Evolutionary conservation across 1,140 invertebrate species (phyloP).

Genomic region (Littorina saxatilis): DNA sequence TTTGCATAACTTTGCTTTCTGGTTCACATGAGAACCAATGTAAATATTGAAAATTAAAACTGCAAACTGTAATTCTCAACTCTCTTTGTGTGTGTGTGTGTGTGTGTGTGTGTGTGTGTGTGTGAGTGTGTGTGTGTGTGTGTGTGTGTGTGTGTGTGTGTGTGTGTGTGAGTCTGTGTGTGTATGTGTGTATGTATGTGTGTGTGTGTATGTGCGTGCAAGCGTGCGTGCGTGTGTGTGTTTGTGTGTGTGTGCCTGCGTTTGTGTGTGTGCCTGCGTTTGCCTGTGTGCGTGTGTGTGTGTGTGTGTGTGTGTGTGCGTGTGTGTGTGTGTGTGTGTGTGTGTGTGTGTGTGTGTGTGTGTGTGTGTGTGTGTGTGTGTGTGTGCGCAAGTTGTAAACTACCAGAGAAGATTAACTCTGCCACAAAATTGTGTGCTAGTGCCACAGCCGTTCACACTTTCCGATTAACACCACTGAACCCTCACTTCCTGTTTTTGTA

Average conservation of each 20-base stretch:
- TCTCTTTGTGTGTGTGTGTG: too few relatives aligned
- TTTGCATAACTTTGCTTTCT: background rate
- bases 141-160: background rate
- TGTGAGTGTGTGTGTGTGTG: background rate
- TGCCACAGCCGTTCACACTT: too few relatives aligned
- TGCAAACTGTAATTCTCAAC: background rate
- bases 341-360: constrained; percentile 10
- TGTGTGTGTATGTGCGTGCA: too few relatives aligned
- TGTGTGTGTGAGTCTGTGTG: constrained; percentile 4
- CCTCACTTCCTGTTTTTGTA: too few relatives aligned
- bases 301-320: background rate
- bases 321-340: constrained; percentile 14
- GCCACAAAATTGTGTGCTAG: too few relatives aligned
- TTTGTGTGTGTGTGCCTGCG: too few relatives aligned
- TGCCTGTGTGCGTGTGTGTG: background rate
- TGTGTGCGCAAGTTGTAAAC: too few relatives aligned
- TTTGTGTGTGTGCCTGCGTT: too few relatives aligned
- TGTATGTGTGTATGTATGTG: background rate
- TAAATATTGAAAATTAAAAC: background rate
- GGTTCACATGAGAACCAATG: too few relatives aligned
- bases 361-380: background rate
- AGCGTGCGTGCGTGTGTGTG: too few relatives aligned
- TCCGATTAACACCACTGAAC: too few relatives aligned
- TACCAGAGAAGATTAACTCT: too few relatives aligned
- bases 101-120: background rate